Evolutionary conservation across 2,113 vertebrate genomes (phyloP), one percentile per base, ranked within the genome.

Genomic region (Ceuthmochares aereus): DNA sequence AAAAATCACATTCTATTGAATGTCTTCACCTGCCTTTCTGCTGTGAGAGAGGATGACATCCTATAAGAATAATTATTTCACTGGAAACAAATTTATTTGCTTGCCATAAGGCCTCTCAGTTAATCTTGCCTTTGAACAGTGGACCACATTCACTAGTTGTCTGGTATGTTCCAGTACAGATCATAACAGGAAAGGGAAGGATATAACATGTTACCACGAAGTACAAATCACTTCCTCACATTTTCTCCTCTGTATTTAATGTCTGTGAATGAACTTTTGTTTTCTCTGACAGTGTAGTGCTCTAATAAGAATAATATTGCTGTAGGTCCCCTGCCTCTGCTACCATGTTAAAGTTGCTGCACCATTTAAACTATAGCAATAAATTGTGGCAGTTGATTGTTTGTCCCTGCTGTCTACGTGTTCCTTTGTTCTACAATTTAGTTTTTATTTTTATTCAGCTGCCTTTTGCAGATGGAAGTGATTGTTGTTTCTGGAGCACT

Each of bases 31-130:
- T 98, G 95, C 96, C 89, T 97, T 60, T 94, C 94, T 94, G 79
- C 88, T 60, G 56, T 43, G 75, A 96, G 73, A 96, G 74, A 69
- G 21, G 64, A 89, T 96, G 96, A 97, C 90, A 96, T 96, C 93
- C 9, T 55, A 75, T 95, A 97, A 97, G 96, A 98, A 96, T 96
- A 94, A 96, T 97, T 96, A 97, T 96, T 97, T 95, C 69, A 81
- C 83, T 96, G 84, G 90, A 97, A 98, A 95, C 69, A 96, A 93
- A 98, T 97, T 95, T 96, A 97, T 97, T 96, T 97, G 91, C 96
- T 95, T 97, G 93, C 86, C 37, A 56, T 87, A 60, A 80, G 93
- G 63, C 59, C 82, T 95, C 93, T 94, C 89, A 80, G 76, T 97
- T 96, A 92, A 87, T 97, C 94, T 97, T 92, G 78, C 14, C 6